Evolutionary conservation across 2,888 invertebrate genomes (phyloP), one percentile per base, ranked within the genome.

Genomic region (Choristoneura rosaceana): DNA sequence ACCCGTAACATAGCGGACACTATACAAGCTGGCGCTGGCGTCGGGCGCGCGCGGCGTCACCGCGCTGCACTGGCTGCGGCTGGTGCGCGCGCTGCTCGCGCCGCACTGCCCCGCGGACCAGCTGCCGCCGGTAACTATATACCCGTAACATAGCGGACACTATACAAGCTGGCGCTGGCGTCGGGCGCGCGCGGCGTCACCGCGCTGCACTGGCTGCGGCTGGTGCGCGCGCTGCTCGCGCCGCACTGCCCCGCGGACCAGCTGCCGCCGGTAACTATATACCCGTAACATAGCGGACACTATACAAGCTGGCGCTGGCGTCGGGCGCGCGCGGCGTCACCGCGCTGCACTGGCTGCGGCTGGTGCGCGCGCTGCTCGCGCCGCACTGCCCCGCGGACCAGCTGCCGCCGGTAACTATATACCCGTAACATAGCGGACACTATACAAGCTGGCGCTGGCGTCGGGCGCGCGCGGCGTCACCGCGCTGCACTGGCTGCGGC

Each of bases 361-460:
- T 97, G 78, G 95, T 96, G 86, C 94, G 96, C 68, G 89, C 93
- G 41, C 94, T 97, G 82, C 95, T 97, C 79, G 90, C 3, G 69
- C 75, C 43, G 75, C 76, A 43, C 73, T 76, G 70, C 52, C 74
- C 73, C 43, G 74, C 17, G 15, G n/a, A 3, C 4, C 47, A 47
- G 47, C 52, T 52, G 52, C 52, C 52, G 8, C 17, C 8, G 14
- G 52, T 52, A 7, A 52, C 14, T 52, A 50, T n/a, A n/a, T 15
- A 50, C 25, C 25, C 25, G 25, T 25, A 25, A 25, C 25, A 2
- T 25, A 25, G 2, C 25, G n/a, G n/a, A n/a, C n/a, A 25, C 25
- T 25, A 25, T 25, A 96, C 90, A 98, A 98, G 92, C 94, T 98
- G 80, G 96, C n/a, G n/a, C n/a, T n/a, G n/a, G n/a, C n/a, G n/a